These are phyloP conservation scores for Steatocranus sp. DNA, from an alignment of 2,797 vertebrate species.

Conservation along the genomic window DNA sequence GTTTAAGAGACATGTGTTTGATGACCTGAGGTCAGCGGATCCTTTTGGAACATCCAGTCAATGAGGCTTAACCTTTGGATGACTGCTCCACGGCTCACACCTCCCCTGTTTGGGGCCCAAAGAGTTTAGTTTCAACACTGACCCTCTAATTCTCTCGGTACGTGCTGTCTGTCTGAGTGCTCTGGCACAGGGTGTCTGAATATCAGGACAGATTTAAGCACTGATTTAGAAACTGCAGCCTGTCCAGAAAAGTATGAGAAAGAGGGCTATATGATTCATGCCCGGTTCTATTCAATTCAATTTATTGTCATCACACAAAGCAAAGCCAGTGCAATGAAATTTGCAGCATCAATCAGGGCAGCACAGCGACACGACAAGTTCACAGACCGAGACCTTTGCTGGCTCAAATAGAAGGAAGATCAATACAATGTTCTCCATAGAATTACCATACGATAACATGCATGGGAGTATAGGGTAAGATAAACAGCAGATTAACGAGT, in stretches of 20 bases:
- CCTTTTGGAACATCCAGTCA: slow-evolving; percentile 11
- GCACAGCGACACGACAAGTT: background rate
- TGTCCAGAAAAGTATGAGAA: slow-evolving; percentile 20
- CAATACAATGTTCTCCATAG: background rate
- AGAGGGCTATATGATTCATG: slow-evolving; percentile 16
- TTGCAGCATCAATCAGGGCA: background rate
- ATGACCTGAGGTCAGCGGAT: slow-evolving; percentile 7
- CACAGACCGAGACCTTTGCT: background rate
- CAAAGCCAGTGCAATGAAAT: background rate
- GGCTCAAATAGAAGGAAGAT: background rate
- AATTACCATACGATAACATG: background rate
- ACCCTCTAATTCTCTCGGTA: slow-evolving; percentile 29
- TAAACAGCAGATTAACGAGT: background rate
- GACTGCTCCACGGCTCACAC: slow-evolving; percentile 12
- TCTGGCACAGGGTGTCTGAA: background rate
- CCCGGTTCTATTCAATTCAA: background rate
- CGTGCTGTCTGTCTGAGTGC: slow-evolving; percentile 2
- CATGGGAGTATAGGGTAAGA: background rate
- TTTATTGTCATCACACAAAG: background rate
- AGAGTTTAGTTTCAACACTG: slow-evolving; percentile 17
- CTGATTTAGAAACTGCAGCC: slow-evolving; percentile 30
- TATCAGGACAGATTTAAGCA: slow-evolving; percentile 20
- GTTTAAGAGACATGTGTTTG: background rate
- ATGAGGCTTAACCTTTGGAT: slow-evolving; percentile 45
- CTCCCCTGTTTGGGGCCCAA: slow-evolving; percentile 11